A percentile compares a stretch with the other conserved stretches of the same genome.
Evolutionary conservation across 1,140 invertebrate genomes (phyloP).

Genomic region (Lordiphosa mommai): DNA sequence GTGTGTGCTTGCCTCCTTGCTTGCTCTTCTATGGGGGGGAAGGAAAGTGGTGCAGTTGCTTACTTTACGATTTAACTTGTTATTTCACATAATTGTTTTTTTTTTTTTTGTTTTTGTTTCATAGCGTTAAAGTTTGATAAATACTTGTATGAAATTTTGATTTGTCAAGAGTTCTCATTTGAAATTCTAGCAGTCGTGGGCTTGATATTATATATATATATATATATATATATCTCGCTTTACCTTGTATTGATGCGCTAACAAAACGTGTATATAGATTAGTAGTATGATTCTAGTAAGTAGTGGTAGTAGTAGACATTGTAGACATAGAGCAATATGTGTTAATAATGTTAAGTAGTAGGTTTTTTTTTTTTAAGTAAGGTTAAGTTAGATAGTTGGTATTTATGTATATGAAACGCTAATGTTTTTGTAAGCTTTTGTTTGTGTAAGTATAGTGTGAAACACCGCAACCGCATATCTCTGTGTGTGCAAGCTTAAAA

Average conservation of each 20-base stretch:
- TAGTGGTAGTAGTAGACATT: slow-evolving; percentile 42
- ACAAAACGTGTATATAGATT: slow-evolving; percentile 65
- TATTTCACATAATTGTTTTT: slow-evolving; percentile 19
- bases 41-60: slow-evolving; percentile 1
- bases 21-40: too few relatives aligned
- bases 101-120: slow-evolving; percentile 25
- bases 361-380: slow-evolving; percentile 20
- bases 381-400: slow-evolving; percentile 38
- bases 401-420: slow-evolving; percentile 71
- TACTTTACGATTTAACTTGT: slow-evolving; percentile 13
- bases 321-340: slow-evolving; percentile 62
- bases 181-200: slow-evolving; percentile 77
- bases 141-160: slow-evolving; percentile 65
- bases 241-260: slow-evolving; percentile 66
- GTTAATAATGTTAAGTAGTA: slow-evolving; percentile 24
- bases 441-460: slow-evolving; percentile 4
- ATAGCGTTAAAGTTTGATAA: slow-evolving; percentile 32
- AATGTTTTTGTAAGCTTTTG: slow-evolving; percentile 55
- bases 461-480: too few relatives aligned
- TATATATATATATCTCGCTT: slow-evolving; percentile 45
- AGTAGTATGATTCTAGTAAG: slow-evolving; percentile 20
- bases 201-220: slow-evolving; percentile 41
- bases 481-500: too few relatives aligned
- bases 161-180: slow-evolving; percentile 76
- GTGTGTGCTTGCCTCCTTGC: not conserved